Conservation (phyloP, 2,888 invertebrate species). For the Stenchaetothrips biformis region DNA sequence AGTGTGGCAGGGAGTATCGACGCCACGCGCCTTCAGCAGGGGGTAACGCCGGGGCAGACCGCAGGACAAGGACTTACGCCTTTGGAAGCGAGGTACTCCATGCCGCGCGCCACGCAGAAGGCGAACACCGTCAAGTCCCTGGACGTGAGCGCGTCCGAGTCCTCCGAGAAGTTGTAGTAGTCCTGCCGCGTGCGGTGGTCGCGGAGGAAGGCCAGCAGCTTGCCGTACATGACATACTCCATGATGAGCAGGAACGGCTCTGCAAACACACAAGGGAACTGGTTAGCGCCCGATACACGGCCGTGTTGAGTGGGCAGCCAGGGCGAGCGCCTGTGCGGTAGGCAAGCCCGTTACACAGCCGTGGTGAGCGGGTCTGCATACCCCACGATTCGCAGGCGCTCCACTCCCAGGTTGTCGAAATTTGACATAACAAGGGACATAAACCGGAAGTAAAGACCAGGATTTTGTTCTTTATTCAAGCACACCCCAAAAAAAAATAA, state of each 20-base stretch:
- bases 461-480: not conserved
- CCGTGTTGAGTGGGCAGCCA: not conserved
- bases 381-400: too few relatives aligned
- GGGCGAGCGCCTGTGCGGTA: too few relatives aligned
- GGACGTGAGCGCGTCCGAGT: conserved; percentile 58
- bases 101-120: conserved; percentile 75
- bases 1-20: not conserved
- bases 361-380: not conserved
- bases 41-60: too few relatives aligned
- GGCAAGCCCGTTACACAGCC: not conserved
- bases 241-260: conserved; percentile 78
- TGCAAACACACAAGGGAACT: conserved; percentile 45
- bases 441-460: too few relatives aligned
- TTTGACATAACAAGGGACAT: too few relatives aligned
- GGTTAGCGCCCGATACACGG: not conserved
- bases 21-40: too few relatives aligned
- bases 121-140: conserved; percentile 74
- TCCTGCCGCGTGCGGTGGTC: conserved; percentile 55
- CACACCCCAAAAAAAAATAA: conserved; percentile 11
- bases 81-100: conserved; percentile 77
- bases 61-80: conserved; percentile 59
- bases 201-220: conserved; percentile 68
- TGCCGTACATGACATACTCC: conserved; percentile 83
- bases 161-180: conserved; percentile 60
- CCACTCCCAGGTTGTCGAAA: conserved; percentile 15